A percentile compares a stretch with the other conserved stretches of the same genome.
Conservation (phyloP, 2,113 vertebrate species). For the Casuarius casuarius region DNA sequence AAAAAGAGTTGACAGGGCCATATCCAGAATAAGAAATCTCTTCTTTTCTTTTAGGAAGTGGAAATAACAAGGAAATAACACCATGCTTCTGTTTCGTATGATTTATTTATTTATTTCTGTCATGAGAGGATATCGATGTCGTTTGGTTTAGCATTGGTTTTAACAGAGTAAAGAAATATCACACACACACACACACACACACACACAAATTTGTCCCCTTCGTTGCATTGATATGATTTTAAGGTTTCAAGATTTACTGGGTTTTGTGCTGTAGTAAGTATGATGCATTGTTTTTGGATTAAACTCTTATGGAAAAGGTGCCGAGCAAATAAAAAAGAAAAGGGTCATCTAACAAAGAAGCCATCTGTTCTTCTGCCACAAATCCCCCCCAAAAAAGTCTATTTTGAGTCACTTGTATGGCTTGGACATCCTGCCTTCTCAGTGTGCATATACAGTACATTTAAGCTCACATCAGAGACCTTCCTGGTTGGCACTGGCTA, state of each 20-base stretch:
- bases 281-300: background rate
- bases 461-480: background rate
- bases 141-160: background rate
- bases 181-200: background rate
- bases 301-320: constrained; percentile 16
- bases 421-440: background rate
- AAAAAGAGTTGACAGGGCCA: background rate
- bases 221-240: background rate
- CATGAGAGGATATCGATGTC: background rate
- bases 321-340: constrained; percentile 19
- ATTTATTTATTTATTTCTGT: background rate
- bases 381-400: background rate
- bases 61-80: background rate
- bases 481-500: constrained; percentile 6
- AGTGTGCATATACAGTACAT: background rate
- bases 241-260: background rate
- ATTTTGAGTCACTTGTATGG: background rate
- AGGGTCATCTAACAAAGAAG: constrained; percentile 9
- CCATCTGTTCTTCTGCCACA: constrained; percentile 50
- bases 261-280: background rate
- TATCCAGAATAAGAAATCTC: background rate
- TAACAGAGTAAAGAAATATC: background rate
- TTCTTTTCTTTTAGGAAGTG: background rate
- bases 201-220: too few species aligned
- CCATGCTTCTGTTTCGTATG: background rate